Conservation (phyloP, 2,113 vertebrate species). For the Cyanistes caeruleus region DNA sequence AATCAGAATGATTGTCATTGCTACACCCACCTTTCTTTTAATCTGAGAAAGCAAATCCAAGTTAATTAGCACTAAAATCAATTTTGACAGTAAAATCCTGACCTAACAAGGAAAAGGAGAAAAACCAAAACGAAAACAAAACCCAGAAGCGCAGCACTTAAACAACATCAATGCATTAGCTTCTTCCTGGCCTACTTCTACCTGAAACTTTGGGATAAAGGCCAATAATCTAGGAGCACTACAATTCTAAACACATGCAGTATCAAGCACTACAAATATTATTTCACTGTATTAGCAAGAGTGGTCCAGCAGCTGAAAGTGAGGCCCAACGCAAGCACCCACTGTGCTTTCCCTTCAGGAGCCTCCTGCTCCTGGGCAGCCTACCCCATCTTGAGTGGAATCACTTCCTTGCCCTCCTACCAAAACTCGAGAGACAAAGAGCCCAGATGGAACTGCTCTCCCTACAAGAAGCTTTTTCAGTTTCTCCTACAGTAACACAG, state of each 20-base stretch:
- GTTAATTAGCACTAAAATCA: neutral
- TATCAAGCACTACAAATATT: neutral
- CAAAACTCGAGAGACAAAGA: rapidly evolving
- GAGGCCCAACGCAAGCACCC: rapidly evolving
- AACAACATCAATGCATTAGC: neutral
- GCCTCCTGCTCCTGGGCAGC: neutral
- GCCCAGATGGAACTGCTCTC: neutral
- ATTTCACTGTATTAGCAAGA: neutral
- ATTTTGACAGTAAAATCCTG: neutral
- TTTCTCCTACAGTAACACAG: neutral
- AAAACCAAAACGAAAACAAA: neutral
- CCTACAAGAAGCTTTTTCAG: rapidly evolving
- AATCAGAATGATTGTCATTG: neutral
- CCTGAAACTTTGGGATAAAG: neutral
- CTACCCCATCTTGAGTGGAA: neutral
- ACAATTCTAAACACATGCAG: neutral
- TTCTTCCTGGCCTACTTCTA: neutral
- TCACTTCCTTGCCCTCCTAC: neutral
- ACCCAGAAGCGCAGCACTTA: neutral
- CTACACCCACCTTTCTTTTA: rapidly evolving
- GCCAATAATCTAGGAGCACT: neutral
- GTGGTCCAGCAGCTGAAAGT: rapidly evolving
- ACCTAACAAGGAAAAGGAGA: neutral
- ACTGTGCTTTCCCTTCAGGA: neutral
- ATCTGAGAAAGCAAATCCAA: neutral